phyloP scores from a whole-genome alignment of 2,797 vertebrate genomes.

The Melanotaenia trifasciata region DNA sequence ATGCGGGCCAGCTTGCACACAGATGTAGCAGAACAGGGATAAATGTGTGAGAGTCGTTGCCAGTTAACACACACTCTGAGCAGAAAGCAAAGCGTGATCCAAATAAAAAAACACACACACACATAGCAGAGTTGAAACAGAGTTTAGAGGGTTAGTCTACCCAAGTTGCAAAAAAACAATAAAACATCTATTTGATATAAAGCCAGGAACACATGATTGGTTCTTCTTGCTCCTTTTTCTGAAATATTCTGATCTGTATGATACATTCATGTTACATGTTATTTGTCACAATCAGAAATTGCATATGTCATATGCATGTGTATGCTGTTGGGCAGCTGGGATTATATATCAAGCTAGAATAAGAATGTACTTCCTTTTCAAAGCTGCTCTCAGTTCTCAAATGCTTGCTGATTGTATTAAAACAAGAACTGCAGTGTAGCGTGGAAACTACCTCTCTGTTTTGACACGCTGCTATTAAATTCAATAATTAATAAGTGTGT shows the following conservation, averaged over 20 bases:
- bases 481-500: not conserved
- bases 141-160: conserved; percentile 12
- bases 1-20: conserved; percentile 64
- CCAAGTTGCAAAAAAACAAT: not conserved
- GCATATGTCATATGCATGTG: not conserved
- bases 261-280: not conserved
- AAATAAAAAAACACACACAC: conserved; percentile 13
- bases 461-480: not conserved
- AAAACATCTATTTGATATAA: not conserved
- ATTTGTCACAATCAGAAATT: not conserved
- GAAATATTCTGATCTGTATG: not conserved
- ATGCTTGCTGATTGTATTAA: not conserved
- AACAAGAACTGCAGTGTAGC: not conserved
- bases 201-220: not conserved
- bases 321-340: not conserved
- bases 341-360: not conserved
- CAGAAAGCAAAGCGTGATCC: conserved; percentile 19
- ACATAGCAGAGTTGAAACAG: not conserved
- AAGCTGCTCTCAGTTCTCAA: not conserved
- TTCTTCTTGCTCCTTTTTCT: not conserved
- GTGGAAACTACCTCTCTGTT: not conserved
- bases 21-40: conserved; percentile 60
- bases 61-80: conserved; percentile 35
- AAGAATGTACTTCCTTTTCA: not conserved
- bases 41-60: conserved; percentile 31